Evolutionary conservation across 2,797 vertebrate species (phyloP), one percentile per base, ranked within the genome.

Genomic region (Eulemur albifrons): DNA sequence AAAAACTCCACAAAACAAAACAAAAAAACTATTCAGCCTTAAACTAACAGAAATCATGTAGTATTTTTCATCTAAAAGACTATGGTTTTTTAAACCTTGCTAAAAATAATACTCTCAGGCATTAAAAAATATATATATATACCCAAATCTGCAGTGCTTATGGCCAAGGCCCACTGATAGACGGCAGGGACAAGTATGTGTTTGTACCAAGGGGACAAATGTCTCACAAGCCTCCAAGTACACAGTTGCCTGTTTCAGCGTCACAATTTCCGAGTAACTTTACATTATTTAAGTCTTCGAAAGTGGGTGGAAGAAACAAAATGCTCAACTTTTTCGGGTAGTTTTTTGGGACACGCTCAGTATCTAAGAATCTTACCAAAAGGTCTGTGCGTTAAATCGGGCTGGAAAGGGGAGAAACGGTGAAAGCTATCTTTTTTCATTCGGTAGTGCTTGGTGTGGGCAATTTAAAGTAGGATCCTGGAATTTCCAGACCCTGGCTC

Each of bases 401-500:
- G 73, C 88, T 70, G 83, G 17, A 76, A 76, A 43, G 30, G 40
- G 25, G 45, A 95, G 48, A 67, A n/a, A 85, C n/a, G 83, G 90
- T 27, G 38, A 89, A 95, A 84, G 67, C 94, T 94, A 88, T 92
- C 96, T 97, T 96, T 93, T 54, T 95, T 97, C 96, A 88, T 89
- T 97, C 84, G 95, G 32, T 88, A 88, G 85, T 96, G 90, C 97
- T 97, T 97, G 94, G 83, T 65, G 40, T 96, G 97, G 97, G 72
- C 97, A 96, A 96, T 98, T 98, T 98, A 94, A 96, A 98, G 98
- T 91, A 79, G 97, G 96, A 98, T 98, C 88, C 5, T 69, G 96
- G 96, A 97, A 98, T 98, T 96, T 98, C 98, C 98, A 98, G 96
- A 98, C 97, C 96, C 96, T 73, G 89, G 97, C 96, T 98, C 97